Evolutionary conservation across 2,113 vertebrate genomes (phyloP).

Genomic region (Rhagologus leucostigma): DNA sequence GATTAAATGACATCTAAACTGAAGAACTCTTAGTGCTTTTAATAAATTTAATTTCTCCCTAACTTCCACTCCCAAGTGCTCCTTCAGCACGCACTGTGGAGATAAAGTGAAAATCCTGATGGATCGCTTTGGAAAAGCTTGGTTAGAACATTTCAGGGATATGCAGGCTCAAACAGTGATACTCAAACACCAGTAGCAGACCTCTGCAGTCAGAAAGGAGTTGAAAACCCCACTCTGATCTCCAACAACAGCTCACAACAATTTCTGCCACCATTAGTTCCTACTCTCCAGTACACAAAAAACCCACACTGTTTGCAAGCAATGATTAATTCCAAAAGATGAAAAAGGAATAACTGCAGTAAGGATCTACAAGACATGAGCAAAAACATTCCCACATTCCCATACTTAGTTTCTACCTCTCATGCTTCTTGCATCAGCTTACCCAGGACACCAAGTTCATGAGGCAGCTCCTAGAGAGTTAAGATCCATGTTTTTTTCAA

Average conservation of each 20-base stretch:
- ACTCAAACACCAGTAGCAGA: background rate
- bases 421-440: background rate
- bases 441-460: background rate
- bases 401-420: background rate
- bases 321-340: background rate
- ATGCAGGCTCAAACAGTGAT: background rate
- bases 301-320: background rate
- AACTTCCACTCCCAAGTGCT: background rate
- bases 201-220: background rate
- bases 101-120: background rate
- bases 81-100: fast-evolving
- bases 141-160: background rate
- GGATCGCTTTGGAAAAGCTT: background rate
- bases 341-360: background rate
- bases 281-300: background rate
- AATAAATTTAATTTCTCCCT: background rate
- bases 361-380: background rate
- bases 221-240: background rate
- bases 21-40: background rate
- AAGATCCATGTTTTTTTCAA: background rate
- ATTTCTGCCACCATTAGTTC: background rate
- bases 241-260: background rate
- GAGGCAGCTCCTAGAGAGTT: background rate
- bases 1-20: background rate
- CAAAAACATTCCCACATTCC: background rate